These are phyloP conservation scores for Dicentrarchus labrax DNA, from an alignment of 2,113 vertebrate genomes.

Conservation along the genomic window DNA sequence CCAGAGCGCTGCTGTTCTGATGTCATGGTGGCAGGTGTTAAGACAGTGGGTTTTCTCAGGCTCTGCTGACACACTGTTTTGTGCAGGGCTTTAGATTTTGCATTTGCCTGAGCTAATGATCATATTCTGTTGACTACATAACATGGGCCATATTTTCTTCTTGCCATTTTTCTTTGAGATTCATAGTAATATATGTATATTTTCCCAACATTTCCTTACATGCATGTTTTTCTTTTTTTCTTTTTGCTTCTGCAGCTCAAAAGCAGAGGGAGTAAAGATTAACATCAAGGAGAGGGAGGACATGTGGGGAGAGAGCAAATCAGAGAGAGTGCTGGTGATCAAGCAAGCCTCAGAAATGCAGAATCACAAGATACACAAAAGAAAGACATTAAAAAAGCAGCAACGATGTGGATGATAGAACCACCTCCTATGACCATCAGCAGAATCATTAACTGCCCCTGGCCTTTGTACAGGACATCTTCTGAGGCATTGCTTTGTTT, in stretches of 20 bases:
- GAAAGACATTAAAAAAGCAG: conserved; percentile 2
- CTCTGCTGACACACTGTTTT: conserved; percentile 60
- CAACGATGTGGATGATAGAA: conserved; percentile 6
- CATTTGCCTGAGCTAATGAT: not conserved
- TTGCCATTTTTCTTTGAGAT: not conserved
- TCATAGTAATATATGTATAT: not conserved
- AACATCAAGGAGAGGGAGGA: not conserved
- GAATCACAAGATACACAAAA: conserved; percentile 16
- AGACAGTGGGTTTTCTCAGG: conserved; percentile 58
- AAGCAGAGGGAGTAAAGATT: not conserved
- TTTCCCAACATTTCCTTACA: not conserved
- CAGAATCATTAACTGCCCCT: conserved; percentile 8
- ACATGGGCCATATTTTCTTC: not conserved
- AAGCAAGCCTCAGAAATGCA: conserved; percentile 15
- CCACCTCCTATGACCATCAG: not conserved
- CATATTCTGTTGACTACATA: not conserved
- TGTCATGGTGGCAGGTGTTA: conserved; percentile 77
- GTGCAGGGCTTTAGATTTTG: conserved; percentile 1
- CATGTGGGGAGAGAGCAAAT: not conserved
- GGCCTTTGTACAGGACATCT: conserved; percentile 21
- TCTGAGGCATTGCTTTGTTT: not conserved
- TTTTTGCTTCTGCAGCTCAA: not conserved
- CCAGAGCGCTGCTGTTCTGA: conserved; percentile 72
- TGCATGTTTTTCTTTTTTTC: not conserved
- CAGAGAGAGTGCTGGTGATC: not conserved